Conservation (phyloP, 2,797 vertebrate species). For the Discoglossus pictus region DNA sequence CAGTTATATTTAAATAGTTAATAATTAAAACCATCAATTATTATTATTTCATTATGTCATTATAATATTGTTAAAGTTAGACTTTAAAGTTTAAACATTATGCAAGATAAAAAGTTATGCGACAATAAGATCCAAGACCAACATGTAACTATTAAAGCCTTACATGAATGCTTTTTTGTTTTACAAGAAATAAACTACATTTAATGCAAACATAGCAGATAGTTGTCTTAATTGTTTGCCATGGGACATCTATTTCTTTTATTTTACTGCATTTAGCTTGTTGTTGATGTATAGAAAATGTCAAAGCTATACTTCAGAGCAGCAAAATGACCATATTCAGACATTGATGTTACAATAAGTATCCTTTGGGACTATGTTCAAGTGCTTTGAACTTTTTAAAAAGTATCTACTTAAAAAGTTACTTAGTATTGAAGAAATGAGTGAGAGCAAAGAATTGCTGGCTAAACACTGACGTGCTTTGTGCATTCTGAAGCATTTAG, state of each 20-base stretch:
- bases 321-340: slow-evolving; percentile 52
- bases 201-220: slow-evolving; percentile 11
- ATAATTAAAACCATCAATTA: too few relatives aligned
- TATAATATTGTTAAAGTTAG: too few relatives aligned
- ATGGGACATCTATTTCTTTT: slow-evolving; percentile 36
- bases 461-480: slow-evolving; percentile 48
- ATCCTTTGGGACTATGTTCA: slow-evolving; percentile 52
- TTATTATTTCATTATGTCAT: too few relatives aligned
- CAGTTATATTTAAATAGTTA: too few relatives aligned
- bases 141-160: too few relatives aligned
- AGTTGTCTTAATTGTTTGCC: slow-evolving; percentile 37
- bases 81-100: too few relatives aligned
- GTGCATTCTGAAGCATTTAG: slow-evolving; percentile 44
- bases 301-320: slow-evolving; percentile 48
- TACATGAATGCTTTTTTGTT: slow-evolving; percentile 8
- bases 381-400: slow-evolving; percentile 53
- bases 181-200: slow-evolving; percentile 10
- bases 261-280: slow-evolving; percentile 28
- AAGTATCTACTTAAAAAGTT: slow-evolving; percentile 47
- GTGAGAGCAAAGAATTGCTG: slow-evolving; percentile 41
- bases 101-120: too few relatives aligned
- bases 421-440: slow-evolving; percentile 44
- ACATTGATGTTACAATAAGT: slow-evolving; percentile 51
- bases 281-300: slow-evolving; percentile 46
- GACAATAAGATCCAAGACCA: too few relatives aligned